A percentile compares a stretch with the other conserved stretches of the same genome.
phyloP scores from a whole-genome alignment of 2,113 vertebrate genomes.

The Platycercus adscitus region DNA sequence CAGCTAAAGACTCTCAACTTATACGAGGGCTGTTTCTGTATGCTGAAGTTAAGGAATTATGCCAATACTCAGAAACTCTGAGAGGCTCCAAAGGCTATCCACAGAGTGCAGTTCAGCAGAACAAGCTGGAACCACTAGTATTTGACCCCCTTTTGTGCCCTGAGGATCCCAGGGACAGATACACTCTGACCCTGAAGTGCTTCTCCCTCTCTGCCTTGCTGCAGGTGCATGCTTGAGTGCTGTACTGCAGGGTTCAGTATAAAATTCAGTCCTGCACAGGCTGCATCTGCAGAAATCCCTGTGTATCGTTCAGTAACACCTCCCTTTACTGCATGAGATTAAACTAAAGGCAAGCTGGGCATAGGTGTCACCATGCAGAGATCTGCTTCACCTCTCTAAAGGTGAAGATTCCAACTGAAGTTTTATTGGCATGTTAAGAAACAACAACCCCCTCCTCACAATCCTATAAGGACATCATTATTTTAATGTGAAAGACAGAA shows the following conservation, averaged over 20 bases:
- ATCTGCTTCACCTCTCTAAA: background rate
- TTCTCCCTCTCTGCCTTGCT: background rate
- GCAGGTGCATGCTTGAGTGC: background rate
- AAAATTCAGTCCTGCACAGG: background rate
- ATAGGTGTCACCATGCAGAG: background rate
- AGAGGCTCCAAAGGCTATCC: background rate
- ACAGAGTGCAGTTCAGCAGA: background rate
- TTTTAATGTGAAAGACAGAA: background rate
- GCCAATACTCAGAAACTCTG: background rate
- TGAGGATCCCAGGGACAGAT: background rate
- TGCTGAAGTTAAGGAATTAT: background rate
- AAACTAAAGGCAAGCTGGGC: background rate
- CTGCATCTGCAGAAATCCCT: background rate
- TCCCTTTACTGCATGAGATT: background rate
- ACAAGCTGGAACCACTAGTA: background rate
- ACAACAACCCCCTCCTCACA: background rate
- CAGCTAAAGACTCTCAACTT: background rate
- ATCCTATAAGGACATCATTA: background rate
- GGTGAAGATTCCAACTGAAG: background rate
- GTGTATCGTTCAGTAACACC: background rate
- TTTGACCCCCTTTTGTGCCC: background rate
- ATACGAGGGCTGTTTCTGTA: background rate
- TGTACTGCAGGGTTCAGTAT: background rate
- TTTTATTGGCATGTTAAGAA: background rate
- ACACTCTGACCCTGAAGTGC: rapidly evolving